These are phyloP conservation scores for Mellivora capensis DNA, from an alignment of 2,113 vertebrate genomes.

Conservation along the genomic window DNA sequence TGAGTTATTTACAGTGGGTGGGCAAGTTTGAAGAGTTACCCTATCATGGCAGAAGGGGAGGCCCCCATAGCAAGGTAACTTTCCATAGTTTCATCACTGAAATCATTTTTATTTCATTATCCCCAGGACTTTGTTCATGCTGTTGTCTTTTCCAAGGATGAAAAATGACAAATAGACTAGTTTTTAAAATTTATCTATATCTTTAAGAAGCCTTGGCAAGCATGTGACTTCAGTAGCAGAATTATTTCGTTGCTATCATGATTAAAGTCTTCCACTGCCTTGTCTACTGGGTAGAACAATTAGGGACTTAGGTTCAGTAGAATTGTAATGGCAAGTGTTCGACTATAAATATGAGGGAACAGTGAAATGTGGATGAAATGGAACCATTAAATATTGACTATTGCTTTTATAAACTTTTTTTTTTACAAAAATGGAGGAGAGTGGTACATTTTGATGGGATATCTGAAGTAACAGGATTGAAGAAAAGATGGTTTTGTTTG, in stretches of 20 bases:
- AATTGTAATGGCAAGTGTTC: not conserved
- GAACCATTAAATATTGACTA: not conserved
- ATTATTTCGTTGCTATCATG: not conserved
- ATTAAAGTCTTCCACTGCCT: not conserved
- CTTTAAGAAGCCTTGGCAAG: not conserved
- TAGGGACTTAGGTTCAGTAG: not conserved
- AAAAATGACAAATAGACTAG: not conserved
- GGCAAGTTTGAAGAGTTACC: accelerated
- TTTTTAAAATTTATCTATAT: not conserved
- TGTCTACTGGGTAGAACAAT: not conserved
- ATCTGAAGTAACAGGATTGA: not conserved
- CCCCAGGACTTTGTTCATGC: not conserved
- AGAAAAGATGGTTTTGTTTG: not conserved
- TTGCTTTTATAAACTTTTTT: not conserved
- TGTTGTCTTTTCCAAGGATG: not conserved
- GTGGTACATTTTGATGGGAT: not conserved
- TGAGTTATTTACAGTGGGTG: not conserved
- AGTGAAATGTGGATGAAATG: not conserved
- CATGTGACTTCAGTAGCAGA: not conserved
- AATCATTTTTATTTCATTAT: not conserved
- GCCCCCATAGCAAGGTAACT: accelerated
- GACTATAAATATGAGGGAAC: not conserved
- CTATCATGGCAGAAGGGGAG: not conserved
- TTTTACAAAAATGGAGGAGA: not conserved
- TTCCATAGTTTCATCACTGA: not conserved